Conservation (phyloP, 2,888 invertebrate genomes). For the Leptopilina drosophilae region DNA sequence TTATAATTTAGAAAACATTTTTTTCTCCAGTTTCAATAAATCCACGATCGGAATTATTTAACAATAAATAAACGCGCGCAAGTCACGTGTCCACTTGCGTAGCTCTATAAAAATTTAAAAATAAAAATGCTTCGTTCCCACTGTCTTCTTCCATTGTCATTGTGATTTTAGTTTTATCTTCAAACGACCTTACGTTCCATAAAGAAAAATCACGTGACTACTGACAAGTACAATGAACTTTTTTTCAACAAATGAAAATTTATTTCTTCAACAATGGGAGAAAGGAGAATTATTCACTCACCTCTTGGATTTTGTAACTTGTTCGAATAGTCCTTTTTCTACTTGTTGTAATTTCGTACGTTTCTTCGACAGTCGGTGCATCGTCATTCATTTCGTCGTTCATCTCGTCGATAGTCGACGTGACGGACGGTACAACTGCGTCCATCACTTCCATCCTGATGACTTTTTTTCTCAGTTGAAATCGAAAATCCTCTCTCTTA, state of each 20-base stretch:
- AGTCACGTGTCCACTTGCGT: conserved; percentile 24
- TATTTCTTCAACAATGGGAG: too few relatives aligned
- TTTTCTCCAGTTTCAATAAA: conserved; percentile 13
- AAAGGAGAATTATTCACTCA: conserved; percentile 54
- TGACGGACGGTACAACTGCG: conserved; percentile 65
- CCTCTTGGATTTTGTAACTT: conserved; percentile 75
- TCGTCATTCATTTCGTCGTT: conserved; percentile 62
- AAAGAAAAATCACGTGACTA: conserved; percentile 9
- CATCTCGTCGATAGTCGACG: conserved; percentile 56
- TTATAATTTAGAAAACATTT: too few relatives aligned
- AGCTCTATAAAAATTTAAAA: conserved; percentile 55
- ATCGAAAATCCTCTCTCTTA: conserved; percentile 8
- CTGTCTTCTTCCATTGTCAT: background rate
- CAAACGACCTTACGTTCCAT: background rate
- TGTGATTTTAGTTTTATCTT: background rate
- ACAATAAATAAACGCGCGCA: conserved; percentile 35
- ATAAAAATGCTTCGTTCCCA: conserved; percentile 55
- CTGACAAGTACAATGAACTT: conserved; percentile 5
- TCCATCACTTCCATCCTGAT: conserved; percentile 73
- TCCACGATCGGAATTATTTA: background rate
- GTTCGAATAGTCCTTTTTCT: conserved; percentile 73
- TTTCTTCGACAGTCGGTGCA: conserved; percentile 73
- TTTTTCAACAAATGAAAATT: background rate
- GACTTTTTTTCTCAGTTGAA: conserved; percentile 39
- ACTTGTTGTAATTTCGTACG: conserved; percentile 75